phyloP scores from a whole-genome alignment of 2,797 vertebrate species.

The Acipenser transmontanus region DNA sequence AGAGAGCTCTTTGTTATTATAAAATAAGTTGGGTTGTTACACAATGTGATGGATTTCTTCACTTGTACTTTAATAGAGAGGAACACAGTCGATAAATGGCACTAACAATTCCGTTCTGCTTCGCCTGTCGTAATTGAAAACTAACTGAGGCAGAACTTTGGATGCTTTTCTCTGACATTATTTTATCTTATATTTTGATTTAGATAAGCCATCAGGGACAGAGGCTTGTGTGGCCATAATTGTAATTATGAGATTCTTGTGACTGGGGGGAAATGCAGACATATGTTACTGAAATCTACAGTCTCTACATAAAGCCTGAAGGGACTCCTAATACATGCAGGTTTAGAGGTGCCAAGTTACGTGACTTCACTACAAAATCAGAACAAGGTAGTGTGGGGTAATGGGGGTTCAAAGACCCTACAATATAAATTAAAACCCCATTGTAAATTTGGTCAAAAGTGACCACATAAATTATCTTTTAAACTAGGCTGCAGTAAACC shows the following conservation, averaged over 20 bases:
- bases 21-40: slow-evolving; percentile 75
- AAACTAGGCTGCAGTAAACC: no score
- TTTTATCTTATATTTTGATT: slow-evolving; percentile 50
- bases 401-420: no score
- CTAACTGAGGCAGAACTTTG: slow-evolving; percentile 78
- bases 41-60: slow-evolving; percentile 78
- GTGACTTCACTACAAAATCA: no score
- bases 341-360: no score
- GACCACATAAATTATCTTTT: no score
- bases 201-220: slow-evolving; percentile 53
- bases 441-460: no score
- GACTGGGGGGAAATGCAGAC: slow-evolving; percentile 13
- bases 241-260: slow-evolving; percentile 47
- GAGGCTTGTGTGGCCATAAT: slow-evolving; percentile 42
- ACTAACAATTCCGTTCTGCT: slow-evolving; percentile 82
- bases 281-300: not conserved
- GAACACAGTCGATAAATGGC: slow-evolving; percentile 83
- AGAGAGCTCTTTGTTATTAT: slow-evolving; percentile 74
- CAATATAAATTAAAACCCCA: no score
- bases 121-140: slow-evolving; percentile 83
- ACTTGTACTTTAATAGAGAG: slow-evolving; percentile 77
- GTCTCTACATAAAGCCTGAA: not conserved
- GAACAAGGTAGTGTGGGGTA: no score
- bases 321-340: not conserved
- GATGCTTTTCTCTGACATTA: slow-evolving; percentile 43